Evolutionary conservation across 2,113 vertebrate species (phyloP).

Genomic region (Leptobrachium leishanense): DNA sequence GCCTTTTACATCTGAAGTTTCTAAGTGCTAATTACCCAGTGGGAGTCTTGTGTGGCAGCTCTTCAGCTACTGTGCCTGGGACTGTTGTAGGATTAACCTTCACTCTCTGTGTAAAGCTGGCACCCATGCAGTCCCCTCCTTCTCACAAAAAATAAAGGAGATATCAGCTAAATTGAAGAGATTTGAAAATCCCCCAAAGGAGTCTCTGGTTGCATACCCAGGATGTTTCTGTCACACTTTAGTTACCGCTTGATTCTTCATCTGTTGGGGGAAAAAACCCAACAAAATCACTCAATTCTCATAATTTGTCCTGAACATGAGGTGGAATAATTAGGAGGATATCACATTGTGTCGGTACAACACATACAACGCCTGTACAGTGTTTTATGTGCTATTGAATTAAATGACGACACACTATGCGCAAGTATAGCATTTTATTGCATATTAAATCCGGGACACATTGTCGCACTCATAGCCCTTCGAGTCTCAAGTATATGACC

Average conservation of each 20-base stretch:
- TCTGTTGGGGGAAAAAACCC: not conserved
- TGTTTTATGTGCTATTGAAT: no score
- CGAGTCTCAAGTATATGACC: no score
- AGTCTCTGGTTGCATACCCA: conserved; percentile 14
- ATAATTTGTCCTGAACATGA: not conserved
- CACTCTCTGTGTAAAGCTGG: conserved; percentile 12
- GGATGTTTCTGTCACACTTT: conserved; percentile 27
- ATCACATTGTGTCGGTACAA: not conserved
- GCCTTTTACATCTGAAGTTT: conserved; percentile 49
- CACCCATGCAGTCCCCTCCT: not conserved
- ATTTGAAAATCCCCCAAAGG: conserved; percentile 39
- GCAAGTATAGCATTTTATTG: no score
- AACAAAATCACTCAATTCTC: conserved; percentile 1
- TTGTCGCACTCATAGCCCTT: no score
- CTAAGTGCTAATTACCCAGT: conserved; percentile 49
- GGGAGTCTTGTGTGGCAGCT: conserved; percentile 39
- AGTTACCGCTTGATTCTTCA: not conserved
- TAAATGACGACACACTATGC: no score
- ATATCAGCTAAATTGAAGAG: conserved; percentile 34
- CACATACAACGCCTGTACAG: no score
- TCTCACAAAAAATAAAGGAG: conserved; percentile 42
- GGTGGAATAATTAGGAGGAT: not conserved
- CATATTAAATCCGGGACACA: no score
- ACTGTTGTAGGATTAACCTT: conserved; percentile 44
- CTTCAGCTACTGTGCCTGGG: conserved; percentile 33